Evolutionary conservation across 2,113 vertebrate species (phyloP).

Genomic region (Amazona vittata): DNA sequence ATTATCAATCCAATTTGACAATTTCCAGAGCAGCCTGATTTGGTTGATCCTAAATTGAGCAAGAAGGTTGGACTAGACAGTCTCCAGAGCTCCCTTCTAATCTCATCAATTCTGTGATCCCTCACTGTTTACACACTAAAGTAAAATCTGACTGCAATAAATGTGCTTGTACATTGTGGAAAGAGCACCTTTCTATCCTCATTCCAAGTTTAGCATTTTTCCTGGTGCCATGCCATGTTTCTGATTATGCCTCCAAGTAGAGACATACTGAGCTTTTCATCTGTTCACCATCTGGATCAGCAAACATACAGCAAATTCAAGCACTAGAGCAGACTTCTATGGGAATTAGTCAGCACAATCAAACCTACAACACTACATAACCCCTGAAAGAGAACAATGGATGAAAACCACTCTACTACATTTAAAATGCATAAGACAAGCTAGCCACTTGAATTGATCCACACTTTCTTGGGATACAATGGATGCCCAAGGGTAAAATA

Average conservation of each 20-base stretch:
- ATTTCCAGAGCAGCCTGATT: background rate
- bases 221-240: background rate
- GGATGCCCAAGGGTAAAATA: background rate
- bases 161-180: background rate
- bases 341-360: background rate
- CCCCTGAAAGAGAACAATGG: background rate
- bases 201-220: background rate
- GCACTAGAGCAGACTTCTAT: background rate
- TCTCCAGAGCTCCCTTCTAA: background rate
- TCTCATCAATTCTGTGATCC: background rate
- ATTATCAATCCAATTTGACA: background rate
- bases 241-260: background rate
- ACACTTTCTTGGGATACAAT: background rate
- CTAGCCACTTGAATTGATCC: background rate
- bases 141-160: background rate
- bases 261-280: slow-evolving; percentile 54
- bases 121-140: background rate
- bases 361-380: background rate
- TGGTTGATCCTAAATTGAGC: background rate
- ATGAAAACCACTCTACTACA: background rate
- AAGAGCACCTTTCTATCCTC: background rate
- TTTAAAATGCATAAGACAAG: background rate
- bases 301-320: slow-evolving; percentile 13
- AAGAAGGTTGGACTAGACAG: background rate
- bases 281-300: slow-evolving; percentile 51